Percentiles rank a stretch among this genome's conserved stretches.
These are phyloP conservation scores for Melanotaenia maccullochi DNA, from an alignment of 2,797 vertebrate genomes.

Conservation along the genomic window DNA sequence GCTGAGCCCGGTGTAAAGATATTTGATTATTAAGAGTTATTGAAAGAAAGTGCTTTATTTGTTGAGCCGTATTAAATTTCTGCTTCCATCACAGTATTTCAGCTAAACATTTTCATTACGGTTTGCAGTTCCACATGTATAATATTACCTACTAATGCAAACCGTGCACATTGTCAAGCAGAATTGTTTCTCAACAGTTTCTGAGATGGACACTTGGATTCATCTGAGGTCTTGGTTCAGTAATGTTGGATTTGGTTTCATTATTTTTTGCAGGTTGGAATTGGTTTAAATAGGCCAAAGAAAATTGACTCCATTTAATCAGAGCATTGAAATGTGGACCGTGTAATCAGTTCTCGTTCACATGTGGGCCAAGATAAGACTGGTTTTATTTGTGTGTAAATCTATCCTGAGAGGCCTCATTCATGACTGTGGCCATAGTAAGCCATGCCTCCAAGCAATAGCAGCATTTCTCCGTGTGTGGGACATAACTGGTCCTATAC, in stretches of 20 bases:
- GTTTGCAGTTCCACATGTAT: conserved; percentile 10
- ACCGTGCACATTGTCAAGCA: conserved; percentile 11
- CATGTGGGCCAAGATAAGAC: conserved; percentile 78
- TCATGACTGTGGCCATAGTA: conserved; percentile 69
- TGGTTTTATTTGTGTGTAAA: conserved; percentile 80
- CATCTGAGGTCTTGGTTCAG: conserved; percentile 34
- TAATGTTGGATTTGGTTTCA: conserved; percentile 58
- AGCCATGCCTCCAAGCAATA: conserved; percentile 72
- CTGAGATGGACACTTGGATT: conserved; percentile 35
- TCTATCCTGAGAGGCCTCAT: conserved; percentile 78
- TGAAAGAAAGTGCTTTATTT: conserved; percentile 4
- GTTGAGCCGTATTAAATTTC: conserved; percentile 17
- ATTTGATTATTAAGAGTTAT: conserved; percentile 23
- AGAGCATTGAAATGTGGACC: conserved; percentile 78
- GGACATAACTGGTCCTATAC: conserved; percentile 71
- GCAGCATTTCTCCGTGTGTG: conserved; percentile 37
- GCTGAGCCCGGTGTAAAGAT: conserved; percentile 14
- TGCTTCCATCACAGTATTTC: conserved; percentile 6
- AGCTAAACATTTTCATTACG: conserved; percentile 8
- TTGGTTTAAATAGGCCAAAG: conserved; percentile 73
- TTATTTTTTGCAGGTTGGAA: conserved; percentile 63
- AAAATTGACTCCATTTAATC: conserved; percentile 76
- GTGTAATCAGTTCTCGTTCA: conserved; percentile 77
- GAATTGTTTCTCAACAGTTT: conserved; percentile 28
- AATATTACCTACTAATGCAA: conserved; percentile 3